Conservation (phyloP, 2,797 vertebrate species). For the Cuculus canorus region DNA sequence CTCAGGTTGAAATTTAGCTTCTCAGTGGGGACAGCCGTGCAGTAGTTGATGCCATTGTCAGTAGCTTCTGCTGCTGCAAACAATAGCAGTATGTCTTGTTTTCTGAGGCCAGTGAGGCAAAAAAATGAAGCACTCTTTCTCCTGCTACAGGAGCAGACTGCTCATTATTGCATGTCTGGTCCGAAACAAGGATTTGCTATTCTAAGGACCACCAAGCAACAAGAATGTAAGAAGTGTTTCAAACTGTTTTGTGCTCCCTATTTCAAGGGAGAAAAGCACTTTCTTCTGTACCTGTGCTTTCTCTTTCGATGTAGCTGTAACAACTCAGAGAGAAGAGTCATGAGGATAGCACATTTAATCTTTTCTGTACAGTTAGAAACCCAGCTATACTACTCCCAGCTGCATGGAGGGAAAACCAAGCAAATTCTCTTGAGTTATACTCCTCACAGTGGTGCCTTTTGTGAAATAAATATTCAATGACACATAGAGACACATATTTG, state of each 20-base stretch:
- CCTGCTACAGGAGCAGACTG: not conserved
- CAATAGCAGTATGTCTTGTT: not conserved
- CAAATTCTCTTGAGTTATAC: not conserved
- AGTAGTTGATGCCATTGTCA: not conserved
- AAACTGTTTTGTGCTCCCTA: not conserved
- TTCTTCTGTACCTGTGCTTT: not conserved
- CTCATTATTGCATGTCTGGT: not conserved
- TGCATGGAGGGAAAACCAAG: not conserved
- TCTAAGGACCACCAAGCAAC: not conserved
- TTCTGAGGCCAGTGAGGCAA: not conserved
- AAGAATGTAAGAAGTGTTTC: not conserved
- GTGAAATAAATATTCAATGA: not conserved
- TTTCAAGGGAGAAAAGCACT: not conserved
- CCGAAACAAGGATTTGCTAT: not conserved
- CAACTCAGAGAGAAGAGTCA: not conserved
- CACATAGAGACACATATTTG: not conserved
- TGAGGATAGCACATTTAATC: not conserved
- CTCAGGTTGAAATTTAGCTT: not conserved
- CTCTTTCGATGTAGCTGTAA: not conserved
- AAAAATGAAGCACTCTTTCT: rapidly evolving
- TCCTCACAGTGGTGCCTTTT: not conserved
- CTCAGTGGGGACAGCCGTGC: rapidly evolving
- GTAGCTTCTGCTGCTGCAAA: not conserved
- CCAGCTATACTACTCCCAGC: not conserved
- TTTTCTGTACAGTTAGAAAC: not conserved